Conservation (phyloP, 2,797 vertebrate species). For the Tarsius wallacei region DNA sequence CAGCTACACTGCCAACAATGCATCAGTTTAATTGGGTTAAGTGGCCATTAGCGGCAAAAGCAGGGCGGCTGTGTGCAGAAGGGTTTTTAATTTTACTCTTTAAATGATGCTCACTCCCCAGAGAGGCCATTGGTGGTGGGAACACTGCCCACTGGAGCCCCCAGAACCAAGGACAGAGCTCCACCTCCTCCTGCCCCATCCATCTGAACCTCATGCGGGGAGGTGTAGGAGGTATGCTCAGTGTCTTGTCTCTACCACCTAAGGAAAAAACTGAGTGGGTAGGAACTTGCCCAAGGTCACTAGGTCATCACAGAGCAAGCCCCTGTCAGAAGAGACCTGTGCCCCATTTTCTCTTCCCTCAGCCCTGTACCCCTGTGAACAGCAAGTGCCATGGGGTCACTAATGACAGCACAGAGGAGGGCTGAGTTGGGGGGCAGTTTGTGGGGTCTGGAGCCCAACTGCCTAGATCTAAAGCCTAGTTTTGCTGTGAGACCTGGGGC, state of each 20-base stretch:
- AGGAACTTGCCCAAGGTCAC: constrained; percentile 42
- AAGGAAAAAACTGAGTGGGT: neutral
- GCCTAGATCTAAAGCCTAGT: neutral
- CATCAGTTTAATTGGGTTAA: constrained; percentile 85
- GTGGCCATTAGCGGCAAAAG: constrained; percentile 82
- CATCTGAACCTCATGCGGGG: neutral
- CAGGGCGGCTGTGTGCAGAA: constrained; percentile 74
- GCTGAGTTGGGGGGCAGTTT: neutral
- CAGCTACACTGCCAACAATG: constrained; percentile 60
- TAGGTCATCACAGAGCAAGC: neutral
- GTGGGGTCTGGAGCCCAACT: neutral
- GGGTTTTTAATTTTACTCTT: constrained; percentile 83
- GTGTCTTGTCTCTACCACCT: neutral
- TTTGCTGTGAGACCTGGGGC: neutral
- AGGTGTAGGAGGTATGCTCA: neutral
- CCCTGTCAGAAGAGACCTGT: neutral
- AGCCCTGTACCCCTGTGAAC: too few species aligned
- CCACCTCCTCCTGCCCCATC: neutral
- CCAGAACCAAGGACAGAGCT: constrained; percentile 16
- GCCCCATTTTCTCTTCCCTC: neutral
- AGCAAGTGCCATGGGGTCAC: neutral
- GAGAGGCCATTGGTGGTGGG: constrained; percentile 64
- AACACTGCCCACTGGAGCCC: constrained; percentile 52
- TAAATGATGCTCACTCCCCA: constrained; percentile 79
- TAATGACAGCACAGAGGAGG: neutral